Evolutionary conservation across 30 jellyfish, hydroid and myxozoan species (phyloP), one percentile per base, ranked within the genome.

Genomic region (Aurelia sp.): DNA sequence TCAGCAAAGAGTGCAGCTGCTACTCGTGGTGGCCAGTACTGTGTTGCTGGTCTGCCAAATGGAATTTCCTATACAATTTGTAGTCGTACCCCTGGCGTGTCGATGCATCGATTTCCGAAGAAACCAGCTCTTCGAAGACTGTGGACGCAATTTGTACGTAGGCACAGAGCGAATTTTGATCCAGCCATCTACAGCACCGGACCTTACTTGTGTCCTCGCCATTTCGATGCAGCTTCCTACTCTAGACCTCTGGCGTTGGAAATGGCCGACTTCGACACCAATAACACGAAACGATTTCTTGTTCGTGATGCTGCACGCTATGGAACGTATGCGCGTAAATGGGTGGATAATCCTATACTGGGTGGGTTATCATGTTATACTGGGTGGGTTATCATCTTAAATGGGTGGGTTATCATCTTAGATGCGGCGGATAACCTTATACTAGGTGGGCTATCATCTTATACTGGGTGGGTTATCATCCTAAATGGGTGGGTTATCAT

Each of bases 1-100:
- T 18, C 73, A 62, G 35, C 41, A 62, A 19, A 33, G 30, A 41
- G 48, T 3, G 35, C 11, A 41, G 35, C 73, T 62, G 9, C 30
- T 62, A 33, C 5, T 19, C 73, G 73, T 41, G 73, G 73, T 19
- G 73, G 73, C 35, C 31, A 62, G 73, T 62, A 62, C 35, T 62
- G 73, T 16, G 73, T 62, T 62, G 73, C 73, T 19, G 73, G 73
- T 19, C 73, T 62, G 35, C 33, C 73, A 62, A 62, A 62, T 41
- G 73, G 73, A 41, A 62, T 19, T 19, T 41, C 73, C 8, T 62
- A 41, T 41, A 62, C 73, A 37, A 62, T 8, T 62, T 19, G 68
- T 7, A 58, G 6, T 58, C 27, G 68, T 58, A 58, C 68, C 27
- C 27, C 27, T 20, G 68, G 68, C 8, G 27, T 58, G 21, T 58